A percentile compares a stretch with the other conserved stretches of the same genome.
Conservation (phyloP, 2,797 vertebrate species). For the Smutsia temminckii region DNA sequence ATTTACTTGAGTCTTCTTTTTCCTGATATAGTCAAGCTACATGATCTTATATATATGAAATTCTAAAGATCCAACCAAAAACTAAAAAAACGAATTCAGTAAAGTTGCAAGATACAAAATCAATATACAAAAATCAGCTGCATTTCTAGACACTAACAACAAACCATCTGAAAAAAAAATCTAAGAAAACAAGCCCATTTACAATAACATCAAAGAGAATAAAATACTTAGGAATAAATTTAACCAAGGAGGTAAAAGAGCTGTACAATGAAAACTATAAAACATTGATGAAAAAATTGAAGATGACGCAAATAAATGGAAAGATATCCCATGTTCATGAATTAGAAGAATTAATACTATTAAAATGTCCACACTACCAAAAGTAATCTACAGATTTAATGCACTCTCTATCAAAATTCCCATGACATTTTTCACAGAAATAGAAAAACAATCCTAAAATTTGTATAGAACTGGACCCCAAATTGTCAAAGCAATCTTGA, state of each 20-base stretch:
- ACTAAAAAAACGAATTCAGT: neutral
- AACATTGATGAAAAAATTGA: neutral
- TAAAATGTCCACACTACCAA: neutral
- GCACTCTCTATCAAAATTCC: neutral
- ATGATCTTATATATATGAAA: neutral
- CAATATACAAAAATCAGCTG: neutral
- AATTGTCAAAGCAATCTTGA: neutral
- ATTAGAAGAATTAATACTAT: neutral
- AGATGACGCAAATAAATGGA: neutral
- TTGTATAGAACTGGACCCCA: neutral
- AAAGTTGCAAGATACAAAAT: neutral
- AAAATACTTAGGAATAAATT: neutral
- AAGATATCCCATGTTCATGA: neutral
- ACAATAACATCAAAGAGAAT: neutral
- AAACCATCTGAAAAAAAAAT: neutral
- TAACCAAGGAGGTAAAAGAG: neutral
- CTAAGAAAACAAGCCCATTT: neutral
- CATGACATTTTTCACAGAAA: neutral
- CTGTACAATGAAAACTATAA: neutral
- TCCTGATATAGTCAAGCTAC: neutral
- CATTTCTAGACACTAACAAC: neutral
- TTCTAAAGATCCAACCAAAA: neutral
- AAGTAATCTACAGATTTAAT: neutral
- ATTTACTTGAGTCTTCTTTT: neutral
- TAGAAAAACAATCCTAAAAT: neutral